Conservation (phyloP, 2,113 vertebrate species). For the Myotis yumanensis region DNA sequence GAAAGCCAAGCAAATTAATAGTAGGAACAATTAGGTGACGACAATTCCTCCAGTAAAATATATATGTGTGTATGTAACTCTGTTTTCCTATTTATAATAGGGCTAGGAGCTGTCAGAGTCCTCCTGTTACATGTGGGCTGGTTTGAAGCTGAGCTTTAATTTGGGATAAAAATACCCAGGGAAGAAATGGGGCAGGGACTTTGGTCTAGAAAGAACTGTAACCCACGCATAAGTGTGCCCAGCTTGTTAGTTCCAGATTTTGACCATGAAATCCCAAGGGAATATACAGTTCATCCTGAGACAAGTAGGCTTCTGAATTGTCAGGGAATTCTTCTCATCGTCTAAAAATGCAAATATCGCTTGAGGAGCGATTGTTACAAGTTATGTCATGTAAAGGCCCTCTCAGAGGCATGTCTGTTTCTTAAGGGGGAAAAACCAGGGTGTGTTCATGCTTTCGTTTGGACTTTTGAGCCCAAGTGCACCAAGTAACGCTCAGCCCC, state of each 20-base stretch:
- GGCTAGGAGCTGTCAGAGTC: not conserved
- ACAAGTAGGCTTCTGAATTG: not conserved
- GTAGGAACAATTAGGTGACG: slow-evolving; percentile 66
- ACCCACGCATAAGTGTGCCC: not conserved
- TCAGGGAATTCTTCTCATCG: not conserved
- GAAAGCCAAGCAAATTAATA: slow-evolving; percentile 70
- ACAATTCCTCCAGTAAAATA: slow-evolving; percentile 43
- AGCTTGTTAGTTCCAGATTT: slow-evolving; percentile 26
- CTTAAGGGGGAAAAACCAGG: not conserved
- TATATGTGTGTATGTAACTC: not conserved
- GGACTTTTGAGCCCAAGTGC: not conserved
- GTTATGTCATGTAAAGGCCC: not conserved
- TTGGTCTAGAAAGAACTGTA: not conserved
- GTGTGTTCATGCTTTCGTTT: not conserved
- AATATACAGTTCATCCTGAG: slow-evolving; percentile 12
- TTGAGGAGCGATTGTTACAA: not conserved
- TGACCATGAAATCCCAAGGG: not conserved
- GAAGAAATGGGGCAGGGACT: not conserved
- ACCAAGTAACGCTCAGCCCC: not conserved
- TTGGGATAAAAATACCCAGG: slow-evolving; percentile 47
- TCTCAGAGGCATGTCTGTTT: not conserved
- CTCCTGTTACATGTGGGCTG: not conserved
- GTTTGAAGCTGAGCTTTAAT: slow-evolving; percentile 41
- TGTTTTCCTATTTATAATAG: slow-evolving; percentile 46
- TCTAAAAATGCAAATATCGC: not conserved